Base-by-base conservation (phyloP, 1,140 invertebrate species). In the Drosophila pseudoananassae region DNA sequence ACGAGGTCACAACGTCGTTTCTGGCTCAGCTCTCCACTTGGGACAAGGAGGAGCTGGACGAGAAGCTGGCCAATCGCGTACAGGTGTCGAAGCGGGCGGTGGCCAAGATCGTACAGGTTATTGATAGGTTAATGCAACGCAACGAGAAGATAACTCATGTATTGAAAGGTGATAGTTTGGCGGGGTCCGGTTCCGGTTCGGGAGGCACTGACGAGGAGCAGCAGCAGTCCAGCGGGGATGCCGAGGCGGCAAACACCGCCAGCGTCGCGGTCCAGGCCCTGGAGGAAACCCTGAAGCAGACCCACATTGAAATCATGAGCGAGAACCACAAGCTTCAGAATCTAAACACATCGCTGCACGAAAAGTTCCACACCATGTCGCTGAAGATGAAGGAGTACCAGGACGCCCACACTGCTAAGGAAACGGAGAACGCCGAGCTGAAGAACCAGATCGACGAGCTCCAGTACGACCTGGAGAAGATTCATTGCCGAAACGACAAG, bases 31-130 rank as follows among this genome's bases (percentile, higher is more conserved):
- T 99, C n/a, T 98, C 98, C 20, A 98, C 98, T 9, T 99, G 98
- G 98, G 98, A 99, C 92, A 98, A 98, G 90, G 97, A 98, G 90
- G 98, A 99, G 91, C 92, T 99, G 55, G 98, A 99, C 92, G 98
- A 98, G 75, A 98, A 98, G 92, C 94, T 99, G 17, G 97, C 97
- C 3, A 98, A 99, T 92, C 93, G 98, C 59, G 98, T 99, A 64
- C 96, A 97, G 93, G 97, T 98, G 6, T 98, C 97, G 12, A 97
- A 97, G 81, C 93, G 98, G 76, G 98, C 98, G 25, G 98, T 99
- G 52, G 97, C 97, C 3, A 99, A 99, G 93, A 96, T 99, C 33
- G 95, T 99, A 49, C 97, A 99, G 92, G 98, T 98, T 6, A 99
- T 99, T 93, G 98, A 99, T 93, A 94, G 98, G 40, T 93, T 98